Conservation (phyloP, 2,113 vertebrate genomes). For the Gymnarchus niloticus region DNA sequence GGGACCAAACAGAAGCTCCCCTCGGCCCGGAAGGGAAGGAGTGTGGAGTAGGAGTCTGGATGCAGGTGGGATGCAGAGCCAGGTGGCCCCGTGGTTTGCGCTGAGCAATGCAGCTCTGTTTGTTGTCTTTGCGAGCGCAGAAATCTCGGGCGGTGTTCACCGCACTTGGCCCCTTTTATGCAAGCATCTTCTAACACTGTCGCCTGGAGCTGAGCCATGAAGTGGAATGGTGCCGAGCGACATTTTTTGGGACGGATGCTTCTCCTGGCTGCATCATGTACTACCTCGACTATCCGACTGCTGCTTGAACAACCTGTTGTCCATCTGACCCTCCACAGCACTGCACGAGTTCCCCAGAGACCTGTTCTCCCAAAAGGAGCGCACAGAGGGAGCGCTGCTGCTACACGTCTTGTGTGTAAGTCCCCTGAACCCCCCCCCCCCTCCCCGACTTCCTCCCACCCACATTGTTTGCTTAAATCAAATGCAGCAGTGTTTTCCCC, state of each 20-base stretch:
- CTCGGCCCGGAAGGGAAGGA: neutral
- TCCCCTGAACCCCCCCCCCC: constrained; percentile 38
- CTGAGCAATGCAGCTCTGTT: neutral
- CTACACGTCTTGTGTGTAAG: constrained; percentile 91
- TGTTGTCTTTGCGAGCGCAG: neutral
- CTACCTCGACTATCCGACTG: too few relatives aligned
- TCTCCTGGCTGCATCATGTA: too few relatives aligned
- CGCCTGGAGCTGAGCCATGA: too few relatives aligned
- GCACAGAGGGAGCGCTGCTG: constrained; percentile 78
- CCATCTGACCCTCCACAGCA: constrained; percentile 55
- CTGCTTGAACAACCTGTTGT: neutral
- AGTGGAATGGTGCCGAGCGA: neutral
- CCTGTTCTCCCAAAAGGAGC: constrained; percentile 81
- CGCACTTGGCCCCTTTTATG: neutral
- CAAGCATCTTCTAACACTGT: neutral
- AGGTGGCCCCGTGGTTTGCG: neutral
- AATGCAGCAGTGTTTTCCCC: neutral
- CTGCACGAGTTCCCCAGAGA: constrained; percentile 91
- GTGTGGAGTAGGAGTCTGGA: neutral
- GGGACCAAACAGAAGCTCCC: neutral
- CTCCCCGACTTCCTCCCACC: constrained; percentile 15
- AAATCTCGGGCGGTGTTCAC: neutral
- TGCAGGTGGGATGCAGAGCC: neutral
- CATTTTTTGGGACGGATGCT: neutral
- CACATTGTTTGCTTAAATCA: neutral